These are phyloP conservation scores for Drosophila sucinea DNA, from an alignment of 1,140 invertebrate genomes.

Conservation along the genomic window DNA sequence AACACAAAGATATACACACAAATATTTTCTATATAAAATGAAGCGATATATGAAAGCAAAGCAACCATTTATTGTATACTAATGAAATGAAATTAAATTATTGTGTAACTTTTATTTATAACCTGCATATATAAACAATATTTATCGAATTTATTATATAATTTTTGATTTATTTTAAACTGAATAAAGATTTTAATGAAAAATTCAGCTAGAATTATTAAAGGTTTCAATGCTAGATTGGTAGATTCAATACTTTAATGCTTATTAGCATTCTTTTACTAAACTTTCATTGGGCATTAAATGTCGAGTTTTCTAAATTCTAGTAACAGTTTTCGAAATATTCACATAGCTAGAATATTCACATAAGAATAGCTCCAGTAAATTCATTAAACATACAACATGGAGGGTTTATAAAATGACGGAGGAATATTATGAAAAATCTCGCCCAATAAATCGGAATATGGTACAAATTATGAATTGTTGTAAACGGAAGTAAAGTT, in stretches of 20 bases:
- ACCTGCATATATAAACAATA: constrained; percentile 72
- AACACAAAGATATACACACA: constrained; percentile 78
- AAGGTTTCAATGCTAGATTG: not conserved
- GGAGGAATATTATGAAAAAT: too few species aligned
- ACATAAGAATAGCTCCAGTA: too few species aligned
- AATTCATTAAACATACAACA: too few species aligned
- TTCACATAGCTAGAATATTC: too few species aligned
- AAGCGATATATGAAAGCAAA: constrained; percentile 46
- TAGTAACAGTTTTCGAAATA: too few species aligned
- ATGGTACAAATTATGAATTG: too few species aligned
- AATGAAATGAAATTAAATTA: constrained; percentile 69
- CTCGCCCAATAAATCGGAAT: too few species aligned
- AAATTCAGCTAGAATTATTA: not conserved
- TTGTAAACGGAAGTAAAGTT: too few species aligned
- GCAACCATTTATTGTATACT: constrained; percentile 64
- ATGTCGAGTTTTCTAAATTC: too few species aligned
- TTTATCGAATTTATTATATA: constrained; percentile 81
- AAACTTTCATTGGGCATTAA: too few species aligned
- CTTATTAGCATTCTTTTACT: too few species aligned
- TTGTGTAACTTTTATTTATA: constrained; percentile 73
- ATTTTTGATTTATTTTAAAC: constrained; percentile 74
- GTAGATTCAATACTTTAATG: not conserved
- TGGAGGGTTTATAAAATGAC: too few species aligned
- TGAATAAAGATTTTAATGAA: constrained; percentile 77
- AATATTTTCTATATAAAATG: constrained; percentile 69